phyloP scores from a whole-genome alignment of 2,797 vertebrate species.

The Gadopsis bispinosus region DNA sequence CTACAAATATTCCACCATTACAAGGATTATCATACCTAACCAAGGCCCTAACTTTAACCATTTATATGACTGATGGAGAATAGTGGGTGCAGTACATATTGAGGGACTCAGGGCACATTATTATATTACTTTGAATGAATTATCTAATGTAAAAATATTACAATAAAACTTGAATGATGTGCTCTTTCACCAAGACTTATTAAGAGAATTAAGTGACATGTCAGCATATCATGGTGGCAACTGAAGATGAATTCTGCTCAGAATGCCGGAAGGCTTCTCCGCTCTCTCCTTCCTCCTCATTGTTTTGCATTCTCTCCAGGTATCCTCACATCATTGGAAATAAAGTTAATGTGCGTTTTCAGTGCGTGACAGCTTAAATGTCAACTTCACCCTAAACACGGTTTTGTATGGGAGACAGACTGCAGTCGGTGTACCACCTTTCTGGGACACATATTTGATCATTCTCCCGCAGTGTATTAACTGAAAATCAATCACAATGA shows the following conservation, averaged over 20 bases:
- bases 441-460: conserved; percentile 64
- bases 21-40: not conserved
- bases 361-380: conserved; percentile 53
- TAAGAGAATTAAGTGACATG: conserved; percentile 1
- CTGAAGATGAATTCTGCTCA: conserved; percentile 1
- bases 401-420: conserved; percentile 53
- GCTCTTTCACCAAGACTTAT: not conserved
- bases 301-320: conserved; percentile 47
- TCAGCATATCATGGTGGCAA: not conserved
- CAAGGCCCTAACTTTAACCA: not conserved
- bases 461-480: conserved; percentile 65
- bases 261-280: conserved; percentile 1
- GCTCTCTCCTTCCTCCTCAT: not conserved
- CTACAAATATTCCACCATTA: conserved; percentile 14
- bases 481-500: conserved; percentile 76
- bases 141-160: conserved; percentile 2
- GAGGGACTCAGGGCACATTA: not conserved
- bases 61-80: conserved; percentile 8
- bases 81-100: conserved; percentile 1
- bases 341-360: conserved; percentile 41
- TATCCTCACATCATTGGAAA: conserved; percentile 27
- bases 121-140: conserved; percentile 2
- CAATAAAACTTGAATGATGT: conserved; percentile 16
- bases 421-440: conserved; percentile 47
- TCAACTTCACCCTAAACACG: conserved; percentile 56